These are phyloP conservation scores for Bilobella aurantiaca DNA, from an alignment of 1,140 invertebrate species.

Conservation along the genomic window DNA sequence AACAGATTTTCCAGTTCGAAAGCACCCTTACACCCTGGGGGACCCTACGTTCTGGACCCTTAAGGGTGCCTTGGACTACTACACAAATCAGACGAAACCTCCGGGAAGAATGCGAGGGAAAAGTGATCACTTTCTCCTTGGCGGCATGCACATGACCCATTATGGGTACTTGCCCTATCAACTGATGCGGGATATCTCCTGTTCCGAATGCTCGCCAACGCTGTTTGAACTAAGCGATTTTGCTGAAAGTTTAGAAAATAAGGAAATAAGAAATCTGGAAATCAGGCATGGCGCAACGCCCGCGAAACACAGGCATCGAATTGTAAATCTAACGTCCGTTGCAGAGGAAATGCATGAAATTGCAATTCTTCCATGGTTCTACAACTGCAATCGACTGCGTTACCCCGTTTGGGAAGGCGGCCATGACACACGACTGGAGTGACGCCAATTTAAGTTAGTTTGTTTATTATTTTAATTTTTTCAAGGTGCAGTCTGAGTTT, in stretches of 20 bases:
- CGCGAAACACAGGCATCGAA: neutral
- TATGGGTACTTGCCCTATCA: conserved; percentile 10
- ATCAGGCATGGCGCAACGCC: neutral
- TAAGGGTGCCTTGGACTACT: neutral
- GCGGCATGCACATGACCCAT: conserved; percentile 13
- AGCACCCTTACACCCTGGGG: neutral
- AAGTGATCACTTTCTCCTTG: neutral
- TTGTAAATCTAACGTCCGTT: neutral
- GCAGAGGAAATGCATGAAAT: neutral
- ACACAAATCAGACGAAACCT: neutral
- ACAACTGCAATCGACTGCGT: conserved; percentile 4
- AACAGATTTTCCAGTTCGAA: conserved; percentile 7
- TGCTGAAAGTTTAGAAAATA: neutral
- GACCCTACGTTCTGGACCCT: conserved; percentile 15
- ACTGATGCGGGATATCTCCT: neutral
- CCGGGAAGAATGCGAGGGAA: neutral
- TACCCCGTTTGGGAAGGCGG: conserved; percentile 10
- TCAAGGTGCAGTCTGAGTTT: too few species aligned
- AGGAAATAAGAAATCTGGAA: neutral
- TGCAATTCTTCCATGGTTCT: conserved; percentile 11
- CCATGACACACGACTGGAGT: neutral
- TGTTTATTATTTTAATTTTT: too few species aligned
- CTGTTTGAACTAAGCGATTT: neutral
- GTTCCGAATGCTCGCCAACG: neutral
- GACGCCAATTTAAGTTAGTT: neutral